Base-by-base conservation (phyloP, 2,888 invertebrate species). In the Sabatieria punctata region DNA sequence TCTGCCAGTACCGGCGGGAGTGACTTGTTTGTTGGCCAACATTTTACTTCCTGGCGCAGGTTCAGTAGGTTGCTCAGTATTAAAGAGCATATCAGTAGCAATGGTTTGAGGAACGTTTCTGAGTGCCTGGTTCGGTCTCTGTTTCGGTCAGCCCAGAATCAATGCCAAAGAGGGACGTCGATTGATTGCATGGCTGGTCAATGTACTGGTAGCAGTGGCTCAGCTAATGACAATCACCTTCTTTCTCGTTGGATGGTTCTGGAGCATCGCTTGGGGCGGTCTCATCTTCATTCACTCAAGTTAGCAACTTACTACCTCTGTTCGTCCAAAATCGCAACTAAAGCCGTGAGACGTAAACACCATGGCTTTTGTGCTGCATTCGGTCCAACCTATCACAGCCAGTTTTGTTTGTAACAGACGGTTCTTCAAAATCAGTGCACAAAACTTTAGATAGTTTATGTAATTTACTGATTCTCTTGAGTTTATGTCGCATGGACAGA, bases 211-310 rank as follows among this genome's bases (percentile, higher is more conserved):
- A 48, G 89, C 86, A 0, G 73, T 80, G 47, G 78, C 84, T 19
- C 93, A 93, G 70, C 72, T 85, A 58, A 86, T 89, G 71, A 89
- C 89, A 22, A 82, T 91, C 45, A 75, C 89, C 45, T 91, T 93
- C 72, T 82, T 91, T n/a, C 57, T 64, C 43, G 64, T 64, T 41
- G 64, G 93, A 19, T 93, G 91, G 91, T 89, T 91, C 56, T 93
- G 93, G 93, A 85, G 88, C 50, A 80, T 93, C 53, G 88, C 88
- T 78, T 93, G 93, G 93, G 93, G 91, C 2, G 79, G 86, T 54
- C 82, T 85, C 60, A 82, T 91, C 79, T 70, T 91, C 52, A 79
- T 78, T 62, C 76, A 85, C 59, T 80, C 91, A 51, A 79, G 91
- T 91, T 69, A 78, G 83, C 76, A 21, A 11, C 8, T 30, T 38